Evolutionary conservation across 2,113 vertebrate genomes (phyloP).

Genomic region (Nothobranchius kuhntae): DNA sequence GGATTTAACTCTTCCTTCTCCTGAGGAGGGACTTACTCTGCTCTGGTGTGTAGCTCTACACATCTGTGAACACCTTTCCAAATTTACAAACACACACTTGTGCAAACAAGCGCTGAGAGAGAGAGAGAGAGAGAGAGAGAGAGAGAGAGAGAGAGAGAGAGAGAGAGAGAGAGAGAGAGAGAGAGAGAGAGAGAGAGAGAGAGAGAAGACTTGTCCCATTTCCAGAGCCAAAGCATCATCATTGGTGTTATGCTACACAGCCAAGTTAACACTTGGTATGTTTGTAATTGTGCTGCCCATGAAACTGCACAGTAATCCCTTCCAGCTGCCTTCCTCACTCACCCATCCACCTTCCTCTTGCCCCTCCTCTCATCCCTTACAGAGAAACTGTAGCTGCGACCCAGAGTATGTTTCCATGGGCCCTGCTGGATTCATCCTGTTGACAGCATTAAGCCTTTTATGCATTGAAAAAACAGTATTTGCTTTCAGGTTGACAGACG

Average conservation of each 20-base stretch:
- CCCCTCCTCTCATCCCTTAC: slow-evolving; percentile 51
- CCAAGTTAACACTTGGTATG: slow-evolving; percentile 71
- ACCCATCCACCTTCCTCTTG: slow-evolving; percentile 49
- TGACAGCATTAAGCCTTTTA: slow-evolving; percentile 76
- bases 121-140: too few relatives aligned
- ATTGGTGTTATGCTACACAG: slow-evolving; percentile 56
- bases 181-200: not conserved
- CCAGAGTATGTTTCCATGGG: slow-evolving; percentile 60
- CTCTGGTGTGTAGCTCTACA: slow-evolving; percentile 20
- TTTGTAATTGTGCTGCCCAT: slow-evolving; percentile 72
- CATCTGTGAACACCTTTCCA: slow-evolving; percentile 29
- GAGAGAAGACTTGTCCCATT: slow-evolving; percentile 35
- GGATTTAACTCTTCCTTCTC: slow-evolving; percentile 33
- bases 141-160: too few relatives aligned
- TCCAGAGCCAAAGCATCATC: slow-evolving; percentile 54
- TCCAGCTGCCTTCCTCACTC: slow-evolving; percentile 75
- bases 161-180: too few relatives aligned
- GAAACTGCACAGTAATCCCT: slow-evolving; percentile 74
- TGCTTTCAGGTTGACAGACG: slow-evolving; percentile 71
- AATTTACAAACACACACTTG: slow-evolving; percentile 18
- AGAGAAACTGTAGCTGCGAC: slow-evolving; percentile 67
- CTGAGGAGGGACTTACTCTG: slow-evolving; percentile 1
- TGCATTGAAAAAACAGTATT: slow-evolving; percentile 75
- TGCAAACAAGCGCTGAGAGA: slow-evolving; percentile 8
- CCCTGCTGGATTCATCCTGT: slow-evolving; percentile 72